Evolutionary conservation across 2,888 invertebrate genomes (phyloP).

Genomic region (Tetropium fuscum): DNA sequence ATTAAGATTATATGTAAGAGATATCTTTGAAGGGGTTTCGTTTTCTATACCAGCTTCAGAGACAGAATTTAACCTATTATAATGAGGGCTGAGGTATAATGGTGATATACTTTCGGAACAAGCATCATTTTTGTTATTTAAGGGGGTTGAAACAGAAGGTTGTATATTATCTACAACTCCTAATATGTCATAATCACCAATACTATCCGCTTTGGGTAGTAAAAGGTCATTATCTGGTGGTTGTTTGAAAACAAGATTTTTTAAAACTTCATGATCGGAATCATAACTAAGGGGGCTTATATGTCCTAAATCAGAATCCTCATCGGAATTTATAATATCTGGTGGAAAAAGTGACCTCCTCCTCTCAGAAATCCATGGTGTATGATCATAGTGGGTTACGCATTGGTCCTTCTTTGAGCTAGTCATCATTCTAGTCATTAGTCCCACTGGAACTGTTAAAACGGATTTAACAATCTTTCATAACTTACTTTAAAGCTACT

Average conservation of each 20-base stretch:
- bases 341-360: conserved; percentile 74
- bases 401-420: conserved; percentile 6
- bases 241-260: conserved; percentile 18
- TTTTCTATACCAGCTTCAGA: conserved; percentile 22
- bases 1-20: conserved; percentile 54
- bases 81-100: conserved; percentile 47
- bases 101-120: conserved; percentile 47
- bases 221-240: conserved; percentile 11
- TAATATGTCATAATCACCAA: conserved; percentile 46
- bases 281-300: conserved; percentile 69
- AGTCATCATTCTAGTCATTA: conserved; percentile 6
- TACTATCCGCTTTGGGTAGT: conserved; percentile 28
- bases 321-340: conserved; percentile 45
- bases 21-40: conserved; percentile 52
- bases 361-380: conserved; percentile 73
- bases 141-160: conserved; percentile 34
- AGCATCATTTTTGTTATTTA: conserved; percentile 29
- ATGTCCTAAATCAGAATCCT: conserved; percentile 71
- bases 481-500: no score
- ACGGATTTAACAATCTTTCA: conserved; percentile 1
- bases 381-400: conserved; percentile 56
- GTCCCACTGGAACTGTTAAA: conserved; percentile 18
- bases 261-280: conserved; percentile 40
- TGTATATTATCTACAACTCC: conserved; percentile 41
- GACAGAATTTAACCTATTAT: conserved; percentile 9